These are phyloP conservation scores for Bovichtus variegatus DNA, from an alignment of 2,797 vertebrate genomes.

Conservation along the genomic window DNA sequence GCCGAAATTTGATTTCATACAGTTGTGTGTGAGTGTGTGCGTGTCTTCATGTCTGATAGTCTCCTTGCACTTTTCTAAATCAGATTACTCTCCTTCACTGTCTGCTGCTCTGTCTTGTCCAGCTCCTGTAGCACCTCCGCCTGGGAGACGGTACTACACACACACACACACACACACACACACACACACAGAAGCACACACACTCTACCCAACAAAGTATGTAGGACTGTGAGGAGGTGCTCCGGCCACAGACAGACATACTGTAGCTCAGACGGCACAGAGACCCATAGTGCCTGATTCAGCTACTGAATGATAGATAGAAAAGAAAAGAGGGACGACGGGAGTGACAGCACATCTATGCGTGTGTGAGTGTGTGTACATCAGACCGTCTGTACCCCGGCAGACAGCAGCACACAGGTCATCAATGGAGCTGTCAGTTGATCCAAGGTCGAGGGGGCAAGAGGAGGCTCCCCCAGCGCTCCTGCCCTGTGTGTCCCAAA, in stretches of 20 bases:
- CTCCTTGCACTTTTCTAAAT: constrained; percentile 50
- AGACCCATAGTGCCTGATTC: constrained; percentile 62
- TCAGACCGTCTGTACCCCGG: constrained; percentile 21
- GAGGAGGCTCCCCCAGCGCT: constrained; percentile 63
- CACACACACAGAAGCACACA: constrained; percentile 27
- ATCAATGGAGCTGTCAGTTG: constrained; percentile 88
- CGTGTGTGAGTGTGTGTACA: not conserved
- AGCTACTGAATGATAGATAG: constrained; percentile 55
- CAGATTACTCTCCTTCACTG: constrained; percentile 52
- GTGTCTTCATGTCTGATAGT: constrained; percentile 31
- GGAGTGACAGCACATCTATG: constrained; percentile 53
- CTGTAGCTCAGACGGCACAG: constrained; percentile 40
- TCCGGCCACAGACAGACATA: constrained; percentile 47
- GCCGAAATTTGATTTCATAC: constrained; percentile 48
- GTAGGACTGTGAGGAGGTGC: constrained; percentile 44
- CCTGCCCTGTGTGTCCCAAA: constrained; percentile 81
- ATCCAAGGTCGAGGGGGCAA: constrained; percentile 86
- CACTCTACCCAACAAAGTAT: constrained; percentile 47
- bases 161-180: constrained; percentile 25
- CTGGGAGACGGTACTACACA: constrained; percentile 41
- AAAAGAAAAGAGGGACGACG: constrained; percentile 29
- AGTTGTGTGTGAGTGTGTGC: constrained; percentile 4
- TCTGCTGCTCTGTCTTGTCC: constrained; percentile 37
- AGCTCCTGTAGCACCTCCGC: constrained; percentile 62
- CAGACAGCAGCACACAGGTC: constrained; percentile 51